Conservation (phyloP, 2,888 invertebrate genomes). For the Strigamia transsilvanica region DNA sequence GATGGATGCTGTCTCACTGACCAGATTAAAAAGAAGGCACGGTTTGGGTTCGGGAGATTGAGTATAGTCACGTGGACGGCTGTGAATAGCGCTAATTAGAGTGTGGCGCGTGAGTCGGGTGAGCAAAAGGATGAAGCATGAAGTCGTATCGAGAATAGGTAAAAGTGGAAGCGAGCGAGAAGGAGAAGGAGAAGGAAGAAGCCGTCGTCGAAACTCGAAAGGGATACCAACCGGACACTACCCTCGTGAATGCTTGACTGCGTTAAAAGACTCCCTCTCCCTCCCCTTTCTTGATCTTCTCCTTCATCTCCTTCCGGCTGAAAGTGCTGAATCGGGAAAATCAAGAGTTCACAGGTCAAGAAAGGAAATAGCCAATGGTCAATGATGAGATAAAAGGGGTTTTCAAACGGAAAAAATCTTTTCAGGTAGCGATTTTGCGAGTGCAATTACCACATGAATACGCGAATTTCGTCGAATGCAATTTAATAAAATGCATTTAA, state of each 20-base stretch:
- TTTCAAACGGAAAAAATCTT: too few relatives aligned
- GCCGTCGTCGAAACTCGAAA: background rate
- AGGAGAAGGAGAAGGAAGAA: too few relatives aligned
- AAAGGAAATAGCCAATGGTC: background rate
- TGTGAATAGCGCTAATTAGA: background rate
- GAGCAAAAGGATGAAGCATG: background rate
- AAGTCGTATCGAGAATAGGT: background rate
- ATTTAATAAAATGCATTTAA: too few relatives aligned
- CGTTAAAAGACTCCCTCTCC: background rate
- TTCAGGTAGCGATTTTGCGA: too few relatives aligned
- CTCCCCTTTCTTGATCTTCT: background rate
- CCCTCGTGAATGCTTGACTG: background rate
- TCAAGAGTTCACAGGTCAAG: background rate
- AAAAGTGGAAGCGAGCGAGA: constrained; percentile 21
- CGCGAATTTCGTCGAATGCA: too few relatives aligned
- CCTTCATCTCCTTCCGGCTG: constrained; percentile 2
- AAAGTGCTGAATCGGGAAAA: background rate
- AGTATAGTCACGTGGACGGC: background rate
- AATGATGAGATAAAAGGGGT: background rate
- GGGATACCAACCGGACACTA: background rate
- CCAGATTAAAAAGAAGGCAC: background rate
- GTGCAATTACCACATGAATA: too few relatives aligned
- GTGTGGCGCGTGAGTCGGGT: background rate
- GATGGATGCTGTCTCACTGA: background rate
- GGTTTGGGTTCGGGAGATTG: background rate